Evolutionary conservation across 2,797 vertebrate genomes (phyloP).

Genomic region (Clarias pachynema): DNA sequence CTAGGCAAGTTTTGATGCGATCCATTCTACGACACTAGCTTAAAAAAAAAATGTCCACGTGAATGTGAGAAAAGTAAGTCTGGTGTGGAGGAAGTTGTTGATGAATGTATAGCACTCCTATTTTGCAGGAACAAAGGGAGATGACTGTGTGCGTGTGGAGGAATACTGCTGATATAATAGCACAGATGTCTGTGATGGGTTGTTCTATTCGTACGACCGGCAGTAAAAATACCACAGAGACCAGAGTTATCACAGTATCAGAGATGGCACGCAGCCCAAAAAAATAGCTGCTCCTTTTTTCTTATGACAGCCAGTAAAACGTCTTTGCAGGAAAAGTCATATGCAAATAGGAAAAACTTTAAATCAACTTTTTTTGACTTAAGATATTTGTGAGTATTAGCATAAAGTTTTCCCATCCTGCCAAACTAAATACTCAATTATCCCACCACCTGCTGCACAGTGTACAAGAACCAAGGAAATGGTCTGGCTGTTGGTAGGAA

Average conservation of each 20-base stretch:
- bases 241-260: not conserved
- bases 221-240: slow-evolving; percentile 34
- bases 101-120: slow-evolving; percentile 35
- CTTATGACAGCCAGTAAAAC: not conserved
- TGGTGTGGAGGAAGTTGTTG: slow-evolving; percentile 24
- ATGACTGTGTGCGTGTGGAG: slow-evolving; percentile 25
- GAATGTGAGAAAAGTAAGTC: slow-evolving; percentile 14
- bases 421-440: not conserved
- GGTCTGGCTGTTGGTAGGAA: not conserved
- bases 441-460: not conserved
- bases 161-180: slow-evolving; percentile 39
- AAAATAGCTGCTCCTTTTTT: not conserved
- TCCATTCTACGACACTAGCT: slow-evolving; percentile 2
- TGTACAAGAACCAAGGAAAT: not conserved
- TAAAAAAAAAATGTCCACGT: not conserved
- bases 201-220: not conserved
- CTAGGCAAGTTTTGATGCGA: not conserved
- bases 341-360: slow-evolving; percentile 6
- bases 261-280: not conserved
- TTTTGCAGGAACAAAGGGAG: slow-evolving; percentile 29
- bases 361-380: not conserved
- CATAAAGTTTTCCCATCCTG: not conserved
- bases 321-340: not conserved
- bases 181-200: slow-evolving; percentile 38
- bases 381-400: slow-evolving; percentile 1